A percentile compares a stretch with the other conserved stretches of the same genome.
Conservation (phyloP, 2,888 invertebrate species). For the Himalopsyche anomala region DNA sequence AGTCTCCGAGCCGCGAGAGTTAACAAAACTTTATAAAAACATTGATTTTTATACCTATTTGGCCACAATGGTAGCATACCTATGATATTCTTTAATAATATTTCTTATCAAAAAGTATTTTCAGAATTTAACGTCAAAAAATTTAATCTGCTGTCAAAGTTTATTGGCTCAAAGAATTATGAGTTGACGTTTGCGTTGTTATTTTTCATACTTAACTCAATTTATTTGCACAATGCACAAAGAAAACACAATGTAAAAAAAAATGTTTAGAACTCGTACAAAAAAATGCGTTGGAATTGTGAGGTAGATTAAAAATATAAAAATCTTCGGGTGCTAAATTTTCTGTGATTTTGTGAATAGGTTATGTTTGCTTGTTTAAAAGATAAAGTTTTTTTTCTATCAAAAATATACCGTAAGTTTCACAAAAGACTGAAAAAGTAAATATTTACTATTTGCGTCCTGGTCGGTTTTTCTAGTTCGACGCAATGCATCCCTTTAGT, state of each 20-base stretch:
- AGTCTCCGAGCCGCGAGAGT: too few relatives aligned
- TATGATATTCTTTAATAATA: not conserved
- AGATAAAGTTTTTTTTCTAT: not conserved
- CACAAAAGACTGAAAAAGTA: too few relatives aligned
- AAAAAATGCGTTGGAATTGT: too few relatives aligned
- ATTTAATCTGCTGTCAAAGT: not conserved
- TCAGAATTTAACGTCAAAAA: not conserved
- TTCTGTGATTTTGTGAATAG: constrained; percentile 46
- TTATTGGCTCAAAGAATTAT: constrained; percentile 27
- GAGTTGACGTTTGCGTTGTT: not conserved
- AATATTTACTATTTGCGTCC: too few relatives aligned
- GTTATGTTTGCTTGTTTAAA: constrained; percentile 34
- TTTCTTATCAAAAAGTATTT: not conserved
- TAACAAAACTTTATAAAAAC: not conserved
- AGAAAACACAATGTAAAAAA: not conserved
- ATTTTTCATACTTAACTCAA: constrained; percentile 15
- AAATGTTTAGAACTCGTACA: not conserved
- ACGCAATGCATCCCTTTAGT: too few relatives aligned
- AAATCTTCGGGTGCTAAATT: constrained; percentile 56
- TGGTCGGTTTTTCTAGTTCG: too few relatives aligned
- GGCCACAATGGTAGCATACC: not conserved
- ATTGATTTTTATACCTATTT: not conserved
- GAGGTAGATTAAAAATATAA: not conserved
- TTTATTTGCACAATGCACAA: constrained; percentile 17
- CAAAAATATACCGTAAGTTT: too few relatives aligned